Percentiles rank a stretch among this genome's conserved stretches.
Evolutionary conservation across 2,113 vertebrate genomes (phyloP).

Genomic region (Aspidoscelis tigris): DNA sequence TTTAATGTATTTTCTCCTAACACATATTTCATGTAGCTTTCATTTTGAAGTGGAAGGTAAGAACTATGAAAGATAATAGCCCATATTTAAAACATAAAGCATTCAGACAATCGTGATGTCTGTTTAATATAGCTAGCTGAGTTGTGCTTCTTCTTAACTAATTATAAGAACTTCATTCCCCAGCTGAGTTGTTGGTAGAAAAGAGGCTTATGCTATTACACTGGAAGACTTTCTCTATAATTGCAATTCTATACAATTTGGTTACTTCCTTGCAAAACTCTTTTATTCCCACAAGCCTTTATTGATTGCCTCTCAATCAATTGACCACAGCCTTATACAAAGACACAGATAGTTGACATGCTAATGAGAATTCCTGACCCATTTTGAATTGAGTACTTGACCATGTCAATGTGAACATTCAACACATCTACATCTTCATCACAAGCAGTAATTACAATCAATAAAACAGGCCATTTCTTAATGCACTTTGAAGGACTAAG

Average conservation of each 20-base stretch:
- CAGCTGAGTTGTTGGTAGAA: constrained; percentile 18
- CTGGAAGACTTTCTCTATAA: constrained; percentile 13
- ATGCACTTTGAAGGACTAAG: constrained; percentile 24
- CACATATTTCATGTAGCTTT: too few relatives aligned
- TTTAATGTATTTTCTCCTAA: too few relatives aligned
- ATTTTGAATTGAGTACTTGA: constrained; percentile 37
- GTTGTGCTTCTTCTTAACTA: not conserved
- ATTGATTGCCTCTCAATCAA: constrained; percentile 34
- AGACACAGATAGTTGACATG: constrained; percentile 27
- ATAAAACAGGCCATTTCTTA: constrained; percentile 34
- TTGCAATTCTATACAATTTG: constrained; percentile 34
- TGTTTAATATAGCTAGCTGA: not conserved
- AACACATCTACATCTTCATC: constrained; percentile 39
- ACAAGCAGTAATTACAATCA: constrained; percentile 37
- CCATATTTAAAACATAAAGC: not conserved
- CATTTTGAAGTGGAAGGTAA: not conserved
- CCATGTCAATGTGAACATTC: constrained; percentile 35
- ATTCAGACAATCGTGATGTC: not conserved
- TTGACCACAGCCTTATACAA: constrained; percentile 31
- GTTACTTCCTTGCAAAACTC: constrained; percentile 35
- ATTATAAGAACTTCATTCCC: constrained; percentile 26
- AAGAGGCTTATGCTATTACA: constrained; percentile 27
- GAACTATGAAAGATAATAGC: not conserved
- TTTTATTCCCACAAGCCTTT: constrained; percentile 34
- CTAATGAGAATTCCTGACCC: constrained; percentile 37